Evolutionary conservation across 2,888 invertebrate genomes (phyloP).

Genomic region (Apodemia hepburni): DNA sequence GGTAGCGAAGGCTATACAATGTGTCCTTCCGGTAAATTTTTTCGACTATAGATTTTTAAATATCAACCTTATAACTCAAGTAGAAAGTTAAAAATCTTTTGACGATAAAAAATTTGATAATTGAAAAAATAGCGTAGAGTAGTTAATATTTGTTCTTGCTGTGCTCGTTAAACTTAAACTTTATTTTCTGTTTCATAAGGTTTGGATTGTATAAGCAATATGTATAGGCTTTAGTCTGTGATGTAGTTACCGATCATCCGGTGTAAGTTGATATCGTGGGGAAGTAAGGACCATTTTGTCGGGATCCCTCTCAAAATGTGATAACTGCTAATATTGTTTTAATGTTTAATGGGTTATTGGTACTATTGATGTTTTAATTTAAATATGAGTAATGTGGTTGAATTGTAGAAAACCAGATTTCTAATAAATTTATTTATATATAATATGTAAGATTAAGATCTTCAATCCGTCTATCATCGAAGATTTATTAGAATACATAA

Average conservation of each 20-base stretch:
- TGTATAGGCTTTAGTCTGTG: conserved; percentile 43
- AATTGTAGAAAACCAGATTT: too few species aligned
- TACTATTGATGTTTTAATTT: background rate
- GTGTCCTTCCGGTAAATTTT: conserved; percentile 71
- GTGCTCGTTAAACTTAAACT: conserved; percentile 25
- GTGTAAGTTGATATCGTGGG: conserved; percentile 73
- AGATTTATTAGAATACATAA: background rate
- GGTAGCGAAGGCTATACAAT: conserved; percentile 70
- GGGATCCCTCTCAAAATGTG: conserved; percentile 39
- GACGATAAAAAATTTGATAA: conserved; percentile 22
- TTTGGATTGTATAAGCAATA: conserved; percentile 20
- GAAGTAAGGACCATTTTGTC: conserved; percentile 52
- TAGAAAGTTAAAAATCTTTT: conserved; percentile 19
- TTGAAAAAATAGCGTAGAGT: conserved; percentile 32
- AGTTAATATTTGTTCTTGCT: conserved; percentile 31
- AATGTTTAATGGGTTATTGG: conserved; percentile 19
- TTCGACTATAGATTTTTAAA: conserved; percentile 17
- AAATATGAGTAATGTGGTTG: too few species aligned
- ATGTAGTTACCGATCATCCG: conserved; percentile 65
- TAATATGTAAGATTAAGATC: too few species aligned
- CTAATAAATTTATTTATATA: too few species aligned
- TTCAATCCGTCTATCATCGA: too few species aligned
- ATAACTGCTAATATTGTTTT: conserved; percentile 7
- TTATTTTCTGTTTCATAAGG: conserved; percentile 29
- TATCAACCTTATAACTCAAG: conserved; percentile 18